Base-by-base conservation (phyloP, 2,888 invertebrate species). In the Epinotia bilunana region DNA sequence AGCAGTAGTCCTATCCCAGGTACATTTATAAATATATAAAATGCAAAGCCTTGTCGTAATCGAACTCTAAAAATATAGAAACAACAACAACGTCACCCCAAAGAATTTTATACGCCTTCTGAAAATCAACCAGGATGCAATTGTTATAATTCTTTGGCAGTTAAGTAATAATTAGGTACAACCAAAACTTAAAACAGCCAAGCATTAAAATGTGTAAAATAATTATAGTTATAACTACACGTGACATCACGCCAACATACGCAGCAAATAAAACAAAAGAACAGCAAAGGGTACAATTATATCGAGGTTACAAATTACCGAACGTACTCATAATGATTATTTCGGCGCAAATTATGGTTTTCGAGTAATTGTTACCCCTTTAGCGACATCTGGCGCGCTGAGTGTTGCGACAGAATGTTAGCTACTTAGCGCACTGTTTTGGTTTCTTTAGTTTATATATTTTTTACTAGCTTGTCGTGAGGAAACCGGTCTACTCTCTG, bases 331-430 rank as follows among this genome's bases (percentile, higher is more conserved):
- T 61, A 33, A 62, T 18, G 70, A 62, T 71, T 71, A 87, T 88
- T 88, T 86, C 81, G 78, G 77, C 83, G 79, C 83, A 88, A 89
- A 88, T 84, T 82, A 84, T 80, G 83, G 81, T 83, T 82, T 80
- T 82, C 79, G 79, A 76, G 79, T 83, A 86, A 88, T 87, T 86
- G 83, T 83, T 82, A 86, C 83, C 86, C 85, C 46, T 83, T 88
- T 84, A 83, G 82, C 82, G 86, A 83, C 89, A 88, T 88, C 85
- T 89, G 89, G 78, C 77, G 74, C 88, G 89, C 89, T 20, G 64
- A 65, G 53, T 53, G 72, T 39, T 28, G 62, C 61, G 62, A 71
- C 70, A 71, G 70, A 71, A 53, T 62, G 61, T 62, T 62, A 53
- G 61, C 33, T 61, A 71, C 70, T 71, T 71, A 62, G 28, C 70